Evolutionary conservation across 2,888 invertebrate genomes (phyloP).

Genomic region (Luperina testacea): DNA sequence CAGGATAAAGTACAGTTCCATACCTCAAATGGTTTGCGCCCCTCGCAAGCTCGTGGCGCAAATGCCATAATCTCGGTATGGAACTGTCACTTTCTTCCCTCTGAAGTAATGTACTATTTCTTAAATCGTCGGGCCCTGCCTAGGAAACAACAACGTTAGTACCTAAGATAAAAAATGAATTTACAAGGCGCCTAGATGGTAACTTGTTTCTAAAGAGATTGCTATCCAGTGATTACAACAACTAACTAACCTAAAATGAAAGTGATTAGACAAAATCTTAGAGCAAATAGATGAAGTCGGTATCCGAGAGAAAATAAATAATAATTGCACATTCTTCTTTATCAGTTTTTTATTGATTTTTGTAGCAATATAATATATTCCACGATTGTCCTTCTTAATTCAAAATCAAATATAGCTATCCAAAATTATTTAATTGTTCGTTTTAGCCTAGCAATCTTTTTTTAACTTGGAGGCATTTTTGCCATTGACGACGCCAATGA

Average conservation of each 20-base stretch:
- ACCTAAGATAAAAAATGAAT: neutral
- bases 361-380: neutral
- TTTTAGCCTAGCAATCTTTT: neutral
- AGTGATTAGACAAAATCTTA: neutral
- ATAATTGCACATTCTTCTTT: neutral
- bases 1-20: too few relatives aligned
- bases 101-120: too few relatives aligned
- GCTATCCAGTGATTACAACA: neutral
- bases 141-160: neutral
- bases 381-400: conserved; percentile 17
- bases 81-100: too few relatives aligned
- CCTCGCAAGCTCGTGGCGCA: too few relatives aligned
- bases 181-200: neutral
- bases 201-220: too few relatives aligned
- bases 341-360: conserved; percentile 2
- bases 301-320: neutral
- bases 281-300: neutral
- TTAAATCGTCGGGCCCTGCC: too few relatives aligned
- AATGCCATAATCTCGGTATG: too few relatives aligned
- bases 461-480: conserved; percentile 55
- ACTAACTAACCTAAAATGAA: neutral
- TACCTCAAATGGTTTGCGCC: too few relatives aligned
- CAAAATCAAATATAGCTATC: neutral
- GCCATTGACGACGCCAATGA: conserved; percentile 69
- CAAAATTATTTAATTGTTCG: neutral